Base-by-base conservation (phyloP, 2,113 vertebrate genomes). In the Apteryx owenii region DNA sequence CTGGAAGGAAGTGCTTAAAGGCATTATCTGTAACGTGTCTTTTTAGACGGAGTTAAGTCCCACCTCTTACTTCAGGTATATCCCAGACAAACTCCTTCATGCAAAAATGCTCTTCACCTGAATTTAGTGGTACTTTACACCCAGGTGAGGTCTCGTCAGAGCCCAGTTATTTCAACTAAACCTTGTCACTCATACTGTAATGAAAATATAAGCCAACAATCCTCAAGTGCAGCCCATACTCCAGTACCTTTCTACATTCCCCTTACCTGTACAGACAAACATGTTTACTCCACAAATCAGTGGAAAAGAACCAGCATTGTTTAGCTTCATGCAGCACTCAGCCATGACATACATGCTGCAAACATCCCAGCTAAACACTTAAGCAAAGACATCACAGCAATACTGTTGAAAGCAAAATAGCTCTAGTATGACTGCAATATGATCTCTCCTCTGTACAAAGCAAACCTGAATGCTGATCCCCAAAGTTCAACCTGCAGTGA, bases 21-120 rank as follows among this genome's bases (percentile, higher is more conserved):
- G 16, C 17, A 40, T 12, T 65, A 33, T 33, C 40, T 29, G 15
- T 15, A 36, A 68, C 1, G 3, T 1, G 1, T 33, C 18, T 51
- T 81, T 80, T 61, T 48, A 48, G 8, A 28, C 2, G 31, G 11
- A 51, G 40, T 42, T 38, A 66, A 53, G 38, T 71, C 10, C 12
- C 16, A 5, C 22, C 28, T 66, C 29, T 23, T 62, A 53, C 46
- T 76, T 81, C 23, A 46, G 38, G 17, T 26, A 60, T 23, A 86
- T 21, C 18, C 53, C 53, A 81, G 19, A 7, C 48, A 77, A 89
- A 75, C 4, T 60, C 11, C 29, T 79, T 17, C 53, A 54, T 2
- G 19, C 19, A 69, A 9, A 77, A 81, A 16, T 38, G 1, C 51
- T 85, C 40, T 78, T 54, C 7, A 18, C 23, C 0, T 1, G 2